Conservation (phyloP, 2,113 vertebrate genomes). For the Pungitius pungitius region DNA sequence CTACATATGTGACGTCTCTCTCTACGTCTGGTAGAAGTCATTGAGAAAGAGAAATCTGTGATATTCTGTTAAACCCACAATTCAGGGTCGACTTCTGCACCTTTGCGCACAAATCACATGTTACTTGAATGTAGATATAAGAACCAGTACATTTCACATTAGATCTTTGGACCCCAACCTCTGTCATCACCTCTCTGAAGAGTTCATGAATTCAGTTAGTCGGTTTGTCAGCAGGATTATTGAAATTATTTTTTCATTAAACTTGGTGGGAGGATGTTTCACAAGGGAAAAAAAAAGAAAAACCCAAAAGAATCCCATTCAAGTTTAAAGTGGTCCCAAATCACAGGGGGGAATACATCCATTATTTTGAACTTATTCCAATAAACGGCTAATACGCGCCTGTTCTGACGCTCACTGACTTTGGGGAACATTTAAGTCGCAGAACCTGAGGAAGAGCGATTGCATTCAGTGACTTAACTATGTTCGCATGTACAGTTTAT, state of each 20-base stretch:
- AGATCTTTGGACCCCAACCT: neutral
- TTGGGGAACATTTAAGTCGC: neutral
- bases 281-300: neutral
- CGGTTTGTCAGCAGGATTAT: neutral
- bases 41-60: too few relatives aligned
- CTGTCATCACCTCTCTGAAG: neutral
- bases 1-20: neutral
- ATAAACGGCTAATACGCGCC: neutral
- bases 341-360: neutral
- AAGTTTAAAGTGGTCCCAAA: neutral
- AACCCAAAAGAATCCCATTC: too few relatives aligned
- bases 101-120: neutral
- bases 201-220: neutral
- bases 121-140: neutral
- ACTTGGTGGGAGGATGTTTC: neutral
- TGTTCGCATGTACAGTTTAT: conserved; percentile 25
- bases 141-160: neutral
- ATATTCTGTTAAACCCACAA: conserved; percentile 2
- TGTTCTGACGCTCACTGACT: neutral
- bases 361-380: neutral
- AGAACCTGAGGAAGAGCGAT: conserved; percentile 58
- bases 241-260: neutral
- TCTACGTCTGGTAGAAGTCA: neutral
- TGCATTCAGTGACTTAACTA: conserved; percentile 38
- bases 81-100: neutral